Evolutionary conservation across 2,113 vertebrate genomes (phyloP), one percentile per base, ranked within the genome.

Genomic region (Eretmodus cyanostictus): DNA sequence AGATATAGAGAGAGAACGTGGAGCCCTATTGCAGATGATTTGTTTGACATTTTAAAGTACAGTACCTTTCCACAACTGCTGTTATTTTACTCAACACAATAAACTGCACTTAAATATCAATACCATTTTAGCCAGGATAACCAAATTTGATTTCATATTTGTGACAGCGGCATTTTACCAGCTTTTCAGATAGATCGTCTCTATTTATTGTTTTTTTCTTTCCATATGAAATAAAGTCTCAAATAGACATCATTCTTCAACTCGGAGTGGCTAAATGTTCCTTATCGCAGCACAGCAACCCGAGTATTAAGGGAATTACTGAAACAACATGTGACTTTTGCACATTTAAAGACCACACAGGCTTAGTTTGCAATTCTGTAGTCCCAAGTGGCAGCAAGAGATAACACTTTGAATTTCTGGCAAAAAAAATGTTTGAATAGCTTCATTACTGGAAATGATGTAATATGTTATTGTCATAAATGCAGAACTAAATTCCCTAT

Each of bases 381-480:
- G 76, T 89, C 87, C 89, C 90, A 80, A 89, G 92, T 93, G 90
- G 71, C 71, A 85, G 68, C 14, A 40, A 80, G 82, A 91, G 91
- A 94, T 94, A 94, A 93, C 57, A 88, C 85, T 86, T 84, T 83
- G 84, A 79, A 83, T 89, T 91, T 87, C 54, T 89, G 12, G 81
- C 14, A 17, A 19, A 47, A 80, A 54, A 78, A 87, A 89, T 83
- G 66, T 93, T 83, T 27, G 73, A 91, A 89, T 87, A 36, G 79
- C 84, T 85, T 93, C 40, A 92, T 89, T 92, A 84, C 86, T 78
- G 47, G 59, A 88, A 83, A 91, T 87, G 34, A 87, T 86, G 84
- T 90, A 94, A 90, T 82, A 45, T 84, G 49, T 27, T 87, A 19
- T 89, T 88, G 61, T 83, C 68, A 53, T 29, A 84, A 53, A 54